Base-by-base conservation (phyloP, 2,888 invertebrate genomes). In the Drosophila prostipennis region DNA sequence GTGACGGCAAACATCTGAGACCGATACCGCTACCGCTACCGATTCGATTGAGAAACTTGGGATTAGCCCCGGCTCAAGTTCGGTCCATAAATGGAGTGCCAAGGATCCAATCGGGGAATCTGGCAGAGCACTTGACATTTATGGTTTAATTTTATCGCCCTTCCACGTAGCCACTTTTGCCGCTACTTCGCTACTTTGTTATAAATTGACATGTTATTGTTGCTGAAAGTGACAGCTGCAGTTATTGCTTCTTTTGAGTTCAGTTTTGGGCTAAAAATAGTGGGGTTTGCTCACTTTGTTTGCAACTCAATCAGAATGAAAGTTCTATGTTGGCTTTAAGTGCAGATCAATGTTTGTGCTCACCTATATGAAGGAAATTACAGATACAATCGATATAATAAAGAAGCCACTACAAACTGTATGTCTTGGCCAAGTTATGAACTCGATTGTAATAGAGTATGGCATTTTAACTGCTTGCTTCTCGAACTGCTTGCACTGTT, bases 191-290 rank as follows among this genome's bases (percentile, higher is more conserved):
- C 45, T 45, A 61, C 60, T 60, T 56, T 57, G 57, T 57, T 57
- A 57, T 37, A 48, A 48, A 57, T 57, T 57, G 57, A 58, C 57
- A 58, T 58, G 57, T 56, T 58, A 58, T 58, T 58, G 57, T 57
- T 58, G 29, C 57, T 57, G 58, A 40, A 58, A 58, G 39, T 58
- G 57, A 58, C 57, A 58, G 49, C 29, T 46, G 49, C 60, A 58
- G 45, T 59, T 59, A 58, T 61, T 34, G 61, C 59, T 42, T 37
- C 54, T 19, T 60, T 43, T 14, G 14, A 46, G 45, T 36, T 64
- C 29, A 32, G 32, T 16, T 55, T 55, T 43, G 10, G 29, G 16
- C 56, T 29, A 14, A 11, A 39, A 57, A 39, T 19, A 29, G 16
- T 54, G 37, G 11, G n/a, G 23, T 36, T 37, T 49, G 13, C 10